A percentile compares a stretch with the other conserved stretches of the same genome.
These are phyloP conservation scores for Bombus difficillimus DNA, from an alignment of 1,140 invertebrate genomes.

Conservation along the genomic window DNA sequence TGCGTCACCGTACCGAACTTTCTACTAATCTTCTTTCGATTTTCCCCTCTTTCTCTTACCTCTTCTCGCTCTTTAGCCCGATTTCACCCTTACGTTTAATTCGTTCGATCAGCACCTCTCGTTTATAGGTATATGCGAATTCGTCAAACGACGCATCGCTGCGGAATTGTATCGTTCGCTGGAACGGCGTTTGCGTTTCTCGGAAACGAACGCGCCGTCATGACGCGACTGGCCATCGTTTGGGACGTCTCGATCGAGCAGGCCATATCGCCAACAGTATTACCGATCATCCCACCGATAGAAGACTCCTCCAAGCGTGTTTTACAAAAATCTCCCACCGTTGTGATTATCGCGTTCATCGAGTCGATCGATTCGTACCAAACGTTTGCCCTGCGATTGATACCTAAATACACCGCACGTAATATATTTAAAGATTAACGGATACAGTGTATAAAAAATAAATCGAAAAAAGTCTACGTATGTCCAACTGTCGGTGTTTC, in stretches of 20 bases:
- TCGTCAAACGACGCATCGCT: constrained; percentile 38
- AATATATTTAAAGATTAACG: constrained; percentile 65
- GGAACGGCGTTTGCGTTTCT: constrained; percentile 15
- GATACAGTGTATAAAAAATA: constrained; percentile 61
- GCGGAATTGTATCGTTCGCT: constrained; percentile 51
- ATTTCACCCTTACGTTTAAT: constrained; percentile 19
- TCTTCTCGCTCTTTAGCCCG: not conserved
- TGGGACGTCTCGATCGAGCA: constrained; percentile 26
- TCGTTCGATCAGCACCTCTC: not conserved
- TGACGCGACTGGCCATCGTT: constrained; percentile 12
- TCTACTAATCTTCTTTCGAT: not conserved
- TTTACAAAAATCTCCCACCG: not conserved
- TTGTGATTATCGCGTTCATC: not conserved
- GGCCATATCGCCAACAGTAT: not conserved
- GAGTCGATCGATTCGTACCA: constrained; percentile 37
- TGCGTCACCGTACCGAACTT: not conserved
- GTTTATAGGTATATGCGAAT: constrained; percentile 28
- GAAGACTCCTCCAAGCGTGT: not conserved
- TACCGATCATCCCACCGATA: constrained; percentile 9
- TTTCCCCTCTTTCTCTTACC: not conserved
- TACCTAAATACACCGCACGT: constrained; percentile 56
- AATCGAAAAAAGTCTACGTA: constrained; percentile 48
- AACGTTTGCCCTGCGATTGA: constrained; percentile 40
- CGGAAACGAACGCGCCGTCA: not conserved
- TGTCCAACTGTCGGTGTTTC: not conserved